Base-by-base conservation (phyloP, 1,140 invertebrate genomes). In the Ceratina calcarata region DNA sequence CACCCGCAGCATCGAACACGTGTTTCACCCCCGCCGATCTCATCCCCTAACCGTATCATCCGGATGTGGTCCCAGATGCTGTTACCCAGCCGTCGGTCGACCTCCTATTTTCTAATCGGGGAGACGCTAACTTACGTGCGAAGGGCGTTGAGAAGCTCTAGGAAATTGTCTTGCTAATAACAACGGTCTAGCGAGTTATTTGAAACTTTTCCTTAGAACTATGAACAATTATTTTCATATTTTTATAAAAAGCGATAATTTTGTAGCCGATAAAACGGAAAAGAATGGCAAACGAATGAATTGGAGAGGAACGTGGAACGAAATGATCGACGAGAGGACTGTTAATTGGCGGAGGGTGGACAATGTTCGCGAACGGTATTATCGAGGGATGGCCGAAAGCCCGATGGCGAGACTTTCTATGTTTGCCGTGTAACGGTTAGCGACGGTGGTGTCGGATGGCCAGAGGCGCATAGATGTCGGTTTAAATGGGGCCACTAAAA, bases 1-100 rank as follows among this genome's bases (percentile, higher is more conserved):
- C 88, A 77, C 78, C 80, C 81, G 60, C 86, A 87, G 76, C 87
- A 86, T 89, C 87, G 91, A 92, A 93, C 92, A 93, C 90, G 91
- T 93, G 92, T 93, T 89, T 89, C 89, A 87, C 90, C 91, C 82
- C 91, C 88, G 90, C 91, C 92, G 92, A 93, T 93, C 91, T 92
- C 71, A 16, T 57, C 82, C 87, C 86, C 82, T 62, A 37, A 83
- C 86, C 78, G 72, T 87, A 78, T 82, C 65, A 65, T 87, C 83
- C 80, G 80, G 87, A 90, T 89, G 84, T 87, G 86, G 87, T 89
- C 86, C 90, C 92, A 93, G 92, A 93, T 93, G 91, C 90, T 88
- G 82, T 84, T 85, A 87, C 81, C 83, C 85, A 88, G 85, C 88
- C 84, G 85, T 86, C 86, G 86, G 71, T 76, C 87, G 70, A 89